phyloP scores from a whole-genome alignment of 2,113 vertebrate species.

The Amphiprion ocellaris region DNA sequence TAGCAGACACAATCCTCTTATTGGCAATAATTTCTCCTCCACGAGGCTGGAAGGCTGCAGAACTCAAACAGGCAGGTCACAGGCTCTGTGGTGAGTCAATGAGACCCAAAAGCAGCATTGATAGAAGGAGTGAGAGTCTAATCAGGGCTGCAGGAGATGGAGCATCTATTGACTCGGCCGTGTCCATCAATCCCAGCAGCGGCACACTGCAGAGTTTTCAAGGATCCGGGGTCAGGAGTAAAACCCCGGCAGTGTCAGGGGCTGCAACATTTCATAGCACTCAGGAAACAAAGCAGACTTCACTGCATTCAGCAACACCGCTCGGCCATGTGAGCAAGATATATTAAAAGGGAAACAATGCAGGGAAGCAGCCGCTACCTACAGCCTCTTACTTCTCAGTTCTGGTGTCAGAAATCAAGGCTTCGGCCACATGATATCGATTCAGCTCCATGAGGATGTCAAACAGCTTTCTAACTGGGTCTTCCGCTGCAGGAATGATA shows the following conservation, averaged over 20 bases:
- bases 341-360: constrained; percentile 18
- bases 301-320: not conserved
- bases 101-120: constrained; percentile 40
- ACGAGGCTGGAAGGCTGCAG: not conserved
- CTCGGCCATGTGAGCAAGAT: constrained; percentile 14
- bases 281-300: constrained; percentile 17
- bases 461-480: not conserved
- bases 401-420: not conserved
- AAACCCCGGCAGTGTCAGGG: constrained; percentile 16
- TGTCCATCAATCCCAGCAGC: constrained; percentile 48
- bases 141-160: constrained; percentile 56
- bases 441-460: not conserved
- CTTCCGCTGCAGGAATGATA: not conserved
- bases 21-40: constrained; percentile 1
- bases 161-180: constrained; percentile 62
- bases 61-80: constrained; percentile 46
- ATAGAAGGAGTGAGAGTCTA: constrained; percentile 43
- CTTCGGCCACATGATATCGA: not conserved
- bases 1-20: not conserved
- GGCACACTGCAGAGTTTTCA: constrained; percentile 24
- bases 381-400: not conserved
- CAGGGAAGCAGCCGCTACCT: constrained; percentile 6
- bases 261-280: not conserved
- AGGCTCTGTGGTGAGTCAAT: constrained; percentile 40
- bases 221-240: constrained; percentile 47